These are phyloP conservation scores for Odontocolon sp. DNA, from an alignment of 2,888 invertebrate species.

Conservation along the genomic window DNA sequence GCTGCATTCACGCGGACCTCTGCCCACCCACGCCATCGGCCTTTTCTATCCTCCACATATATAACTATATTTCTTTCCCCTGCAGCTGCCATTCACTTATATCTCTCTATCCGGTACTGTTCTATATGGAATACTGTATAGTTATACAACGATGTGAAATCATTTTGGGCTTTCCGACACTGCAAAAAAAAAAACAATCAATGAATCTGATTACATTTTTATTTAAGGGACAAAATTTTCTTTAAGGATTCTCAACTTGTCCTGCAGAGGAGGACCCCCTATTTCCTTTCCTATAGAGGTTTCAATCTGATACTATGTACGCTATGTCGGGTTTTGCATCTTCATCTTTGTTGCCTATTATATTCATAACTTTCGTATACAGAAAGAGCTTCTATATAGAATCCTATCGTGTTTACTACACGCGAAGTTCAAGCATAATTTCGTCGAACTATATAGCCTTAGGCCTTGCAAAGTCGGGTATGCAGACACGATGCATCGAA, in stretches of 20 bases:
- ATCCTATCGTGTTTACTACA: background rate
- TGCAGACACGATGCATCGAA: background rate
- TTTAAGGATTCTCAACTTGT: too few relatives aligned
- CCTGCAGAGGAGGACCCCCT: too few relatives aligned
- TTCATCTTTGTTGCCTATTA: constrained; percentile 16
- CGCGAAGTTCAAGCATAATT: constrained; percentile 47
- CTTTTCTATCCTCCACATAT: constrained; percentile 9
- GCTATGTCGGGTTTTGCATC: too few relatives aligned
- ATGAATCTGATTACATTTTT: too few relatives aligned
- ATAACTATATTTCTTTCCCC: constrained; percentile 1
- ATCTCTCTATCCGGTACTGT: background rate
- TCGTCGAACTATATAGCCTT: constrained; percentile 28
- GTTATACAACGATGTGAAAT: too few relatives aligned
- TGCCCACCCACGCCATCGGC: constrained; percentile 4
- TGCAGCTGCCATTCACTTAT: background rate
- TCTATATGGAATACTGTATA: too few relatives aligned
- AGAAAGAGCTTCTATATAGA: background rate
- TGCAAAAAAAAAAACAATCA: background rate
- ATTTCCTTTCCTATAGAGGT: too few relatives aligned
- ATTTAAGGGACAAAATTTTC: too few relatives aligned
- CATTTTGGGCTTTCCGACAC: background rate
- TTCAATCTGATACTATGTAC: too few relatives aligned
- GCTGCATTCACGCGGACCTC: constrained; percentile 64
- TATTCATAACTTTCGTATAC: constrained; percentile 15
- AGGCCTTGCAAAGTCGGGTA: constrained; percentile 11